Evolutionary conservation across 2,888 invertebrate genomes (phyloP).

Genomic region (Drosophila prolongata): DNA sequence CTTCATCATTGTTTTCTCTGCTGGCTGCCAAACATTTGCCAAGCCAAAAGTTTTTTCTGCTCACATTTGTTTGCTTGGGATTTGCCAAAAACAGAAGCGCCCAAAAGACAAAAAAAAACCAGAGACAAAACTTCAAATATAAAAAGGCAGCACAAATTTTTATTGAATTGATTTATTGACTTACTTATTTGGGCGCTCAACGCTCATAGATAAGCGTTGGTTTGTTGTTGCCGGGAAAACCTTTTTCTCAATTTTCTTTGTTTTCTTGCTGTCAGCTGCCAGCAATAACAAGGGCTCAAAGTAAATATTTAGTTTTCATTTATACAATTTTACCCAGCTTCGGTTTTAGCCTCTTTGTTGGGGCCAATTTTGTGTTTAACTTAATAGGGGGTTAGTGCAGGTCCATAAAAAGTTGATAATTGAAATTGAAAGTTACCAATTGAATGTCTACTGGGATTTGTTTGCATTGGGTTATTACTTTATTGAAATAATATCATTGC

Average conservation of each 20-base stretch:
- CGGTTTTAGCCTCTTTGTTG: conserved; percentile 27
- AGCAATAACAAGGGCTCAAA: conserved; percentile 63
- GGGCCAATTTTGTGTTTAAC: conserved; percentile 57
- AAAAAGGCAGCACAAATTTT: conserved; percentile 68
- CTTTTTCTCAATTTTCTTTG: conserved; percentile 40
- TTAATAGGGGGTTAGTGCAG: conserved; percentile 48
- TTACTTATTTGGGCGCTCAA: conserved; percentile 73
- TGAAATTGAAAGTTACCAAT: conserved; percentile 21
- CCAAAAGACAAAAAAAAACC: conserved; percentile 39
- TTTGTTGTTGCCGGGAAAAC: conserved; percentile 35
- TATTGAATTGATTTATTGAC: conserved; percentile 80
- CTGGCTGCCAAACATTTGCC: conserved; percentile 56
- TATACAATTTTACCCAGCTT: conserved; percentile 54
- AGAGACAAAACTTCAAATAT: conserved; percentile 49
- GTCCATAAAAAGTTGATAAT: conserved; percentile 39
- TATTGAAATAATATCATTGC: background rate
- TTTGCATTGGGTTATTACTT: background rate
- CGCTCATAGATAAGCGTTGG: conserved; percentile 61
- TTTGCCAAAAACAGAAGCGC: conserved; percentile 46
- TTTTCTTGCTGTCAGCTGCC: conserved; percentile 53
- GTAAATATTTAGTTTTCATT: conserved; percentile 79
- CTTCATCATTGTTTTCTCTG: conserved; percentile 46
- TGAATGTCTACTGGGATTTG: background rate
- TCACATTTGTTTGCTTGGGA: conserved; percentile 71
- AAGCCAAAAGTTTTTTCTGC: conserved; percentile 35